Evolutionary conservation across 2,113 vertebrate genomes (phyloP).

Genomic region (Solenodon paradoxus): DNA sequence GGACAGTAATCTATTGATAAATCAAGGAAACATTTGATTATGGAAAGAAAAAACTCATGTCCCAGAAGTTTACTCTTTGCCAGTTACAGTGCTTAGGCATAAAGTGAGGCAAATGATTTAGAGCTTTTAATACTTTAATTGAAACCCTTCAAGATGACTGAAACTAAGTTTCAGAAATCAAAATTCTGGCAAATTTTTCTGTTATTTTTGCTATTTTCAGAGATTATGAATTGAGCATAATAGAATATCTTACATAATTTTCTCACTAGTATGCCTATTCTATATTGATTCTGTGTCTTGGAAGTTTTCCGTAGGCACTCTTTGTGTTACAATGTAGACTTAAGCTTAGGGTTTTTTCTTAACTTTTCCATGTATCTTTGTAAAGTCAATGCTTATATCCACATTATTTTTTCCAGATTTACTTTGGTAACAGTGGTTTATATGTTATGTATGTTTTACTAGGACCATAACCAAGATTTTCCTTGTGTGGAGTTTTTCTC

Average conservation of each 20-base stretch:
- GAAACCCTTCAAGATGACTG: neutral
- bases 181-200: neutral
- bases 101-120: neutral
- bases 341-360: neutral
- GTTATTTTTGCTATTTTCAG: slow-evolving; percentile 13
- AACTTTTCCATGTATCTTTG: neutral
- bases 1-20: neutral
- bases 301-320: neutral
- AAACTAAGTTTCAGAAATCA: neutral
- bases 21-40: neutral
- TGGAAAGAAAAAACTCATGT: neutral
- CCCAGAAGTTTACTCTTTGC: neutral
- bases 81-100: neutral
- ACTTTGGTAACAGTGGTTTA: neutral
- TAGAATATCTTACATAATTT: neutral
- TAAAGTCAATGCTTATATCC: neutral
- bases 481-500: neutral
- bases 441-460: neutral
- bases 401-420: neutral
- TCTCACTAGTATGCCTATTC: neutral
- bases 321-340: neutral
- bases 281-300: neutral
- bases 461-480: neutral
- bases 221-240: neutral
- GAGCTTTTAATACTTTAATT: neutral